phyloP scores from a whole-genome alignment of 2,113 vertebrate genomes.

The Neolamprologus fasciatus region DNA sequence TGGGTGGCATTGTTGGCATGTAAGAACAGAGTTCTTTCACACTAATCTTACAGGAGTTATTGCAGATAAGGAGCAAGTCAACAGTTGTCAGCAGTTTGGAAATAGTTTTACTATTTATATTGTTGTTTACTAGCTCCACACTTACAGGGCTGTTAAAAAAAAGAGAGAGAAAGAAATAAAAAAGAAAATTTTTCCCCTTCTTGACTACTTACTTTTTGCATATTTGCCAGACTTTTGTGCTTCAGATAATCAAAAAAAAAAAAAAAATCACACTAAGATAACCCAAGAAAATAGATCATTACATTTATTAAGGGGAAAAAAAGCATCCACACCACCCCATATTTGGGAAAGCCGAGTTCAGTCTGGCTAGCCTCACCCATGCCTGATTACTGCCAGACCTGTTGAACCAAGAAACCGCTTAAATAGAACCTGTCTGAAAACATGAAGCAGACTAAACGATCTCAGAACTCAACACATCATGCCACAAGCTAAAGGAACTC shows the following conservation, averaged over 20 bases:
- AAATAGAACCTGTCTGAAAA: neutral
- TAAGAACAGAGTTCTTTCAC: neutral
- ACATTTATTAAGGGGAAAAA: neutral
- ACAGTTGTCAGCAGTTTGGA: neutral
- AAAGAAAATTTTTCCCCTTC: rapidly evolving
- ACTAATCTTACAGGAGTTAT: neutral
- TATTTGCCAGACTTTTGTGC: neutral
- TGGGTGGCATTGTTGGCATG: neutral
- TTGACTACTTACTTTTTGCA: neutral
- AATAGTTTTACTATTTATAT: neutral
- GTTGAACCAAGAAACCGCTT: neutral
- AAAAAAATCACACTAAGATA: neutral
- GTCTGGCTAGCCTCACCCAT: neutral
- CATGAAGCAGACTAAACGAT: neutral
- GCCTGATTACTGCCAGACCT: neutral
- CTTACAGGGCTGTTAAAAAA: neutral
- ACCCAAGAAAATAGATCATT: neutral
- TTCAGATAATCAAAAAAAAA: neutral
- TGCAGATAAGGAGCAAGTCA: neutral
- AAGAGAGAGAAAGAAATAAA: rapidly evolving
- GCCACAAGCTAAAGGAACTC: neutral
- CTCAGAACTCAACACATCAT: neutral
- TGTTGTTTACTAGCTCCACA: neutral
- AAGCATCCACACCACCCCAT: neutral
- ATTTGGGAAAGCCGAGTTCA: neutral